Base-by-base conservation (phyloP, 1,140 invertebrate genomes). In the Adoxophyes honmai region DNA sequence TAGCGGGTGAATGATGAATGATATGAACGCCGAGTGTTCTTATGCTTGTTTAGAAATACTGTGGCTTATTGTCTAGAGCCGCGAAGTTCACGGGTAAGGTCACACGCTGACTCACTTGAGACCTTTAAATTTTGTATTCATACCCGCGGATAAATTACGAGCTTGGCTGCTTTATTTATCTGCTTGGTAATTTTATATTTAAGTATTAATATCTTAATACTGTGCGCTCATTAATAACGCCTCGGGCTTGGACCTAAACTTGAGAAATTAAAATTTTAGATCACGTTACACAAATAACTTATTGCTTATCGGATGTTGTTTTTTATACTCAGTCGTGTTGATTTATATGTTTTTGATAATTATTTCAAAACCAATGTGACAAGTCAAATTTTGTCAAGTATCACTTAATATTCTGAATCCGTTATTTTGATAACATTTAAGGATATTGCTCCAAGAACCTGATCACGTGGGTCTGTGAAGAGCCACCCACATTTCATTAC, bases 11-110 rank as follows among this genome's bases (percentile, higher is more conserved):
- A 64, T 68, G 69, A 72, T 70, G 79, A 69, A 77, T 76, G 72
- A 66, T 59, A 56, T 55, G 66, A 71, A 73, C 70, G 60, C 77
- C 60, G 61, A 82, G 70, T 70, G 61, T 60, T 62, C 66, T 71
- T 56, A 37, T 18, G 64, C 62, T 65, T 71, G 74, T 72, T 70
- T 70, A 72, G 64, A 70, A 68, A 70, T 44, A 48, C 42, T 48
- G 59, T 68, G 63, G 61, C 67, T 73, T 70, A 48, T 75, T 78
- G 71, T 78, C 68, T 70, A 68, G 38, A 63, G 38, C 60, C 44
- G 67, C 61, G 57, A 55, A 66, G 59, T 70, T 75, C 64, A 72
- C 66, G 59, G 60, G 52, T 74, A 69, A 76, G 68, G 65, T 72
- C 69, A 55, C 7, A 35, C 57, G 56, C 13, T 57, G 56, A 5